Conservation (phyloP, 2,113 vertebrate genomes). For the Carassius gibelio region DNA sequence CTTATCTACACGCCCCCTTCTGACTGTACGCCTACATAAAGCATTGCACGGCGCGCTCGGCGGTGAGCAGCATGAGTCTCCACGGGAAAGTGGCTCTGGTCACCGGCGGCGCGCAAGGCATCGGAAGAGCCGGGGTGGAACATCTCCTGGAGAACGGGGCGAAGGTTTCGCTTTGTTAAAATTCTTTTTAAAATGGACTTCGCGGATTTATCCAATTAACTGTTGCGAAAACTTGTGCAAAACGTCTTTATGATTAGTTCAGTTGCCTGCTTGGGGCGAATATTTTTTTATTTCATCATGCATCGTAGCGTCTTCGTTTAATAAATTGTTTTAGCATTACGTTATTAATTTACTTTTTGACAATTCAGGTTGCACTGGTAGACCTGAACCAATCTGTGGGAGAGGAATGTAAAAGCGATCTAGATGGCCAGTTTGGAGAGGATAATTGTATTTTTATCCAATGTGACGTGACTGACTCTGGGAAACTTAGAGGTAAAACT, state of each 20-base stretch:
- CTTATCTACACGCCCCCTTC: conserved; percentile 51
- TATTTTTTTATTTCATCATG: neutral
- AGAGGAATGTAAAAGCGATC: conserved; percentile 77
- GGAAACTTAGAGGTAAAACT: conserved; percentile 85
- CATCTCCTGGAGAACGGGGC: conserved; percentile 82
- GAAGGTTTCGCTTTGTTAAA: conserved; percentile 76
- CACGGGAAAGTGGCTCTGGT: conserved; percentile 91
- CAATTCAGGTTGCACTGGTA: conserved; percentile 68
- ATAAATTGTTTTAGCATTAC: neutral
- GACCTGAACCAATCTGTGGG: conserved; percentile 84
- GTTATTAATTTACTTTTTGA: neutral
- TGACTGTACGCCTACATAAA: conserved; percentile 59
- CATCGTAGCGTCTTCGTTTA: neutral
- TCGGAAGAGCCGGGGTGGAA: conserved; percentile 85
- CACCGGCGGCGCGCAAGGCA: conserved; percentile 94
- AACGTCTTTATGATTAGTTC: neutral
- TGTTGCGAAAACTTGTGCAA: neutral
- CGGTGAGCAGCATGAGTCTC: conserved; percentile 80
- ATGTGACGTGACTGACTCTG: conserved; percentile 87
- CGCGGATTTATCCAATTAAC: neutral
- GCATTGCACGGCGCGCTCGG: conserved; percentile 34
- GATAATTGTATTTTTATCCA: conserved; percentile 82
- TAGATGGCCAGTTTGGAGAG: conserved; percentile 84
- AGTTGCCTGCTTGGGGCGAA: neutral
- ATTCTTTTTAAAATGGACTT: neutral